These are phyloP conservation scores for Hoplostethus mediterraneus DNA, from an alignment of 2,797 vertebrate genomes.

Conservation along the genomic window DNA sequence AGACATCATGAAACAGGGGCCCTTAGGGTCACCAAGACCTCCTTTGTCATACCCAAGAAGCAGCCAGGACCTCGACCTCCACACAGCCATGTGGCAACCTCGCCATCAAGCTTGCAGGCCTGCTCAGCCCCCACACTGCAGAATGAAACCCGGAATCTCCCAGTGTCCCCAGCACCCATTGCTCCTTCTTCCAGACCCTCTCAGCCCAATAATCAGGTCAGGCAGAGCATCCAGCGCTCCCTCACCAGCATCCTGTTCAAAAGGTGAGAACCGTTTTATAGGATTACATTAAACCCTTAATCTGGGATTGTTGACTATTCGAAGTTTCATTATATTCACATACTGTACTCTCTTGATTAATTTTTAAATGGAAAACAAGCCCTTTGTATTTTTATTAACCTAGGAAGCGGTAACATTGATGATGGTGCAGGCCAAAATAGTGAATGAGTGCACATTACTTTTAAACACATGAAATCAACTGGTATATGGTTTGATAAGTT, in stretches of 20 bases:
- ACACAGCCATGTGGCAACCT: conserved; percentile 56
- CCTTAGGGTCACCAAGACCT: conserved; percentile 70
- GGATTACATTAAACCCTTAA: not conserved
- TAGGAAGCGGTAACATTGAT: too few relatives aligned
- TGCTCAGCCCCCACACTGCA: conserved; percentile 54
- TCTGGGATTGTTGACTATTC: not conserved
- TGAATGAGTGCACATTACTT: too few relatives aligned
- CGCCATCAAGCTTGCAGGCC: conserved; percentile 61
- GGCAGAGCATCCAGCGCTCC: conserved; percentile 94
- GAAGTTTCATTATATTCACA: conserved; percentile 1
- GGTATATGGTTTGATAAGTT: not conserved
- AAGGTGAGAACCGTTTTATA: conserved; percentile 85
- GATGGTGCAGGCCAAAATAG: too few relatives aligned
- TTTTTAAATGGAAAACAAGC: not conserved
- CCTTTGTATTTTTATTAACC: not conserved
- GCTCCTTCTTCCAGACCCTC: conserved; percentile 80
- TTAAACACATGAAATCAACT: not conserved
- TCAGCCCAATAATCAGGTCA: conserved; percentile 92
- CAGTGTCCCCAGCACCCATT: conserved; percentile 79
- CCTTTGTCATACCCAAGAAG: conserved; percentile 77
- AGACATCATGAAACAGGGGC: conserved; percentile 74
- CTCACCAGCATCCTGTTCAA: conserved; percentile 92
- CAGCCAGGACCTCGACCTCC: conserved; percentile 55
- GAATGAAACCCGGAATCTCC: conserved; percentile 74
- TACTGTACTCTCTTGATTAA: not conserved